Conservation (phyloP, 2,888 invertebrate species). For the Sarcophaga rosellei region DNA sequence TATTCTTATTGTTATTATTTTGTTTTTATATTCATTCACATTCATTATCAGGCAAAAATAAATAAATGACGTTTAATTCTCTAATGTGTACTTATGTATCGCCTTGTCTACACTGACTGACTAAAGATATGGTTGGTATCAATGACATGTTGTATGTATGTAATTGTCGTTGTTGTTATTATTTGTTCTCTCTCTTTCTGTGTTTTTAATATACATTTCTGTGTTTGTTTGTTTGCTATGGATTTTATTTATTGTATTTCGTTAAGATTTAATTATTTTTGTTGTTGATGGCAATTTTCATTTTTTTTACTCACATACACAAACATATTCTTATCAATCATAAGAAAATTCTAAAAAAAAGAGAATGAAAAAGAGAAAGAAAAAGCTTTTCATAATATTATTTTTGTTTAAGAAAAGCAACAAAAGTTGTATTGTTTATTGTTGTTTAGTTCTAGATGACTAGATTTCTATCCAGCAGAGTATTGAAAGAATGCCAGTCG, state of each 20-base stretch:
- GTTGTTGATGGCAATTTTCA: conserved; percentile 43
- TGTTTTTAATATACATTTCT: not conserved
- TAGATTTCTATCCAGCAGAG: too few species aligned
- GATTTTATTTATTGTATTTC: too few species aligned
- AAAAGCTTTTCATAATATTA: too few species aligned
- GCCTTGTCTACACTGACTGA: not conserved
- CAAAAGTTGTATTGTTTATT: too few species aligned
- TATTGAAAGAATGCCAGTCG: too few species aligned
- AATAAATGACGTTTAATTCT: conserved; percentile 18
- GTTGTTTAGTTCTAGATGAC: too few species aligned
- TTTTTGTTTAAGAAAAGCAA: too few species aligned
- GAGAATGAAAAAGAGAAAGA: too few species aligned
- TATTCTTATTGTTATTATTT: conserved; percentile 21
- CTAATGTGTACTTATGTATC: conserved; percentile 9
- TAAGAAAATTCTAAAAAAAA: too few species aligned
- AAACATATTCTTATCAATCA: too few species aligned
- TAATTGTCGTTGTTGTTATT: not conserved
- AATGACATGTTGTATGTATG: not conserved
- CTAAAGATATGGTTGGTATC: not conserved
- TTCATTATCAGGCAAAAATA: conserved; percentile 30
- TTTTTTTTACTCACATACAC: too few species aligned
- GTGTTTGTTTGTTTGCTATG: too few species aligned
- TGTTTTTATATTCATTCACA: conserved; percentile 10
- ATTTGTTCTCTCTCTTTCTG: not conserved
- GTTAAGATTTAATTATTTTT: conserved; percentile 38